A percentile compares a stretch with the other conserved stretches of the same genome.
These are phyloP conservation scores for Craterocephalus amniculus DNA, from an alignment of 2,797 vertebrate genomes.

Conservation along the genomic window DNA sequence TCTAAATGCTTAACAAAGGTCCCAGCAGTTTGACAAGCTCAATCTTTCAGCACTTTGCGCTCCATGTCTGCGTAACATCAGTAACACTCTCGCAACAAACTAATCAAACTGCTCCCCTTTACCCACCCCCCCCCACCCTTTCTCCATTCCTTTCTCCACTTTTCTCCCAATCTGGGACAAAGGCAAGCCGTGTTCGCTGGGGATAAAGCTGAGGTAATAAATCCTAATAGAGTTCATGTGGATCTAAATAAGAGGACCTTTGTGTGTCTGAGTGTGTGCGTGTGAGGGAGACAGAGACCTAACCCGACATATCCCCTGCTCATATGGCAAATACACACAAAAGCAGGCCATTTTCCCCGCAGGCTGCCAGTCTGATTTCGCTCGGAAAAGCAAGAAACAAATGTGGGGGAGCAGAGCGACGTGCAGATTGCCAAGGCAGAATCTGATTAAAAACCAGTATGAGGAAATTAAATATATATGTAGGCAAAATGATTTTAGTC, in stretches of 20 bases:
- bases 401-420: slow-evolving; percentile 17
- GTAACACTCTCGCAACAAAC: slow-evolving; percentile 41
- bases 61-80: slow-evolving; percentile 49
- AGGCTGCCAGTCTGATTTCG: slow-evolving; percentile 40
- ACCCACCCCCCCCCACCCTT: slow-evolving; percentile 16
- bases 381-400: slow-evolving; percentile 42
- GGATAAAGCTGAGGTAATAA: slow-evolving; percentile 70
- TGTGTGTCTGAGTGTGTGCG: slow-evolving; percentile 56
- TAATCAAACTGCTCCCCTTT: slow-evolving; percentile 53
- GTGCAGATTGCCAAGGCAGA: slow-evolving; percentile 16
- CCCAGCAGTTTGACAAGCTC: slow-evolving; percentile 17
- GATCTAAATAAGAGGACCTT: slow-evolving; percentile 72
- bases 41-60: slow-evolving; percentile 32
- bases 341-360: slow-evolving; percentile 49
- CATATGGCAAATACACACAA: slow-evolving; percentile 45
- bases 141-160: slow-evolving; percentile 36
- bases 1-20: slow-evolving; percentile 20
- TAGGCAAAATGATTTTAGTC: slow-evolving; percentile 6
- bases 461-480: background rate
- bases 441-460: background rate
- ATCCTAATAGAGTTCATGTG: slow-evolving; percentile 75
- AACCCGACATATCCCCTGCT: slow-evolving; percentile 47
- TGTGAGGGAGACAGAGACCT: slow-evolving; percentile 39
- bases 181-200: slow-evolving; percentile 59
- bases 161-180: slow-evolving; percentile 51